Evolutionary conservation across 2,888 invertebrate species (phyloP).

Genomic region (Cecidostiba fungosa): DNA sequence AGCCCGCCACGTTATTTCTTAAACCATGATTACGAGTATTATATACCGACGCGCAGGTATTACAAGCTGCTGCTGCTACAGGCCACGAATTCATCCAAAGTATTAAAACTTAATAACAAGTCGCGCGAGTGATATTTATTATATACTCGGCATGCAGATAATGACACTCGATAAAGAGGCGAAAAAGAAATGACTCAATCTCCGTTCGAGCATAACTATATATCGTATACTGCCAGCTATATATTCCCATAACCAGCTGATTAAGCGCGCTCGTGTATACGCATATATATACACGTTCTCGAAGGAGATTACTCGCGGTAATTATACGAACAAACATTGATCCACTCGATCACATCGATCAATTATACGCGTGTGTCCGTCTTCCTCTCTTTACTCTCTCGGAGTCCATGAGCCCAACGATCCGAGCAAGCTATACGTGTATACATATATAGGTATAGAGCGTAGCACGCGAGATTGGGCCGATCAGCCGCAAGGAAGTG

Average conservation of each 20-base stretch:
- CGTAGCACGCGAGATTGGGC: constrained; percentile 66
- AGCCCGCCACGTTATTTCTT: not conserved
- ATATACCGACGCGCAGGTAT: not conserved
- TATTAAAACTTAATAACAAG: constrained; percentile 53
- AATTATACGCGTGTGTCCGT: constrained; percentile 58
- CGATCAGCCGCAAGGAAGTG: constrained; percentile 74
- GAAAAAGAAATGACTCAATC: constrained; percentile 57
- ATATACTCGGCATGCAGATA: constrained; percentile 30
- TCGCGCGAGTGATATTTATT: constrained; percentile 50
- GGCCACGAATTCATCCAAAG: constrained; percentile 37
- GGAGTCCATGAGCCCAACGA: not conserved
- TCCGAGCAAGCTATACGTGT: not conserved
- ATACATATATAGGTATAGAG: constrained; percentile 21
- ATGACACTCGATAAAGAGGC: constrained; percentile 37
- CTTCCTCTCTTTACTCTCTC: constrained; percentile 3
- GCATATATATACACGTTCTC: not conserved
- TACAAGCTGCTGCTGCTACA: not conserved
- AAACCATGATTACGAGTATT: not conserved
- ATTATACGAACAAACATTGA: constrained; percentile 63
- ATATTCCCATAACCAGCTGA: constrained; percentile 36
- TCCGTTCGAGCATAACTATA: not conserved
- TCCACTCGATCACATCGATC: constrained; percentile 60
- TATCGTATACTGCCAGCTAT: not conserved
- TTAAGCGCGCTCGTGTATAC: not conserved
- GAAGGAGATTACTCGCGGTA: constrained; percentile 49